phyloP scores from a whole-genome alignment of 2,797 vertebrate species.

The Arctocebus calabarensis region DNA sequence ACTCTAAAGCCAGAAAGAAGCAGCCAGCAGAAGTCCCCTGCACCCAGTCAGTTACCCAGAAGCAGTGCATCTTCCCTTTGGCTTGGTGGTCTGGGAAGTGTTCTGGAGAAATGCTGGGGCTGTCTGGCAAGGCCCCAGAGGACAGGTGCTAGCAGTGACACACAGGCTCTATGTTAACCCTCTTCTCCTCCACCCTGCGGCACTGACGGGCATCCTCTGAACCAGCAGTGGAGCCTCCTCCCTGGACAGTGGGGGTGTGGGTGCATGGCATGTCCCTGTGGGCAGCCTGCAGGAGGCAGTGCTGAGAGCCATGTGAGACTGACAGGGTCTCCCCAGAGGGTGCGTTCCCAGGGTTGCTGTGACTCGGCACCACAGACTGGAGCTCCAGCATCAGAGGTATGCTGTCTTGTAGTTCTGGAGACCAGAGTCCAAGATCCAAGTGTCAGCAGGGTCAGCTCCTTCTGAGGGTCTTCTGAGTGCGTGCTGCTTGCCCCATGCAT shows the following conservation, averaged over 20 bases:
- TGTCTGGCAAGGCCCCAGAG: neutral
- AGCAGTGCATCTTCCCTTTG: neutral
- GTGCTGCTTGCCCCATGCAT: neutral
- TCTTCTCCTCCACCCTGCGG: neutral
- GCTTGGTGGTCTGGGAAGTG: neutral
- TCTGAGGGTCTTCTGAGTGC: neutral
- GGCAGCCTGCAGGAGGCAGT: neutral
- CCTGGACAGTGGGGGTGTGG: neutral
- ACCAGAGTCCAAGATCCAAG: neutral
- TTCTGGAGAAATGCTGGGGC: neutral
- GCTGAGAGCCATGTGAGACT: neutral
- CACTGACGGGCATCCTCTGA: neutral
- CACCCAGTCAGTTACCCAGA: neutral
- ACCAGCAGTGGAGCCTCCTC: neutral
- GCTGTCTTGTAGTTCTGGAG: neutral
- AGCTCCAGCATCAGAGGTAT: no score
- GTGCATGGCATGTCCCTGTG: neutral
- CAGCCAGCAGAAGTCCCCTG: neutral
- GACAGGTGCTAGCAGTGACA: neutral
- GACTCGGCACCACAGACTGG: neutral
- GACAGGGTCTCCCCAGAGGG: neutral
- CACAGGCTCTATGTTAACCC: neutral
- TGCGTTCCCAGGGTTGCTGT: neutral
- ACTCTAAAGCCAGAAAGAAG: neutral
- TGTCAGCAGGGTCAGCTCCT: neutral